Conservation (phyloP, 2,888 invertebrate genomes). For the Sialis fuliginosa region DNA sequence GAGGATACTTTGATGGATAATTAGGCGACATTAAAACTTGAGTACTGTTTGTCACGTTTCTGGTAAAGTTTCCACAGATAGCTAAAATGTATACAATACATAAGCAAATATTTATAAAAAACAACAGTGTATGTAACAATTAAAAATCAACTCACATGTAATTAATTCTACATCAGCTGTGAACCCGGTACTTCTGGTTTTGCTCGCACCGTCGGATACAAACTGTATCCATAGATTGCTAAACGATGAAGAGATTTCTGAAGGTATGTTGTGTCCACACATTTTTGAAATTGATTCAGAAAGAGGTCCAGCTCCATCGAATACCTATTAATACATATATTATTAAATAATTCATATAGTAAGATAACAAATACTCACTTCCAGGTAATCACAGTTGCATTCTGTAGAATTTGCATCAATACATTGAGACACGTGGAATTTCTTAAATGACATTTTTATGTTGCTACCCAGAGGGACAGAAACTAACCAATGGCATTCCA, state of each 20-base stretch:
- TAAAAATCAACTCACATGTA: constrained; percentile 25
- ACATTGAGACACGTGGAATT: constrained; percentile 34
- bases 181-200: constrained; percentile 48
- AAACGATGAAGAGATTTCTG: constrained; percentile 35
- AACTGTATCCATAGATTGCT: constrained; percentile 48
- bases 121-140: too few species aligned
- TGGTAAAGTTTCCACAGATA: constrained; percentile 33
- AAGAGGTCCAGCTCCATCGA: constrained; percentile 50
- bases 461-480: constrained; percentile 37
- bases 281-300: constrained; percentile 45
- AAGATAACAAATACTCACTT: constrained; percentile 26
- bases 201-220: constrained; percentile 23
- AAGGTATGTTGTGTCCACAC: constrained; percentile 46
- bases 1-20: constrained; percentile 39
- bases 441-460: constrained; percentile 38
- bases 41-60: constrained; percentile 23
- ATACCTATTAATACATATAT: constrained; percentile 27
- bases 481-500: constrained; percentile 65
- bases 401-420: constrained; percentile 25
- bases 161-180: constrained; percentile 34
- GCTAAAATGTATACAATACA: constrained; percentile 20
- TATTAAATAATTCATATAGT: too few species aligned
- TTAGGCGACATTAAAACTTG: constrained; percentile 34
- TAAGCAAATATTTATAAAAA: too few species aligned
- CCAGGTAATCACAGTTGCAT: constrained; percentile 57